phyloP scores from a whole-genome alignment of 2,113 vertebrate genomes.

The Clinocottus analis region DNA sequence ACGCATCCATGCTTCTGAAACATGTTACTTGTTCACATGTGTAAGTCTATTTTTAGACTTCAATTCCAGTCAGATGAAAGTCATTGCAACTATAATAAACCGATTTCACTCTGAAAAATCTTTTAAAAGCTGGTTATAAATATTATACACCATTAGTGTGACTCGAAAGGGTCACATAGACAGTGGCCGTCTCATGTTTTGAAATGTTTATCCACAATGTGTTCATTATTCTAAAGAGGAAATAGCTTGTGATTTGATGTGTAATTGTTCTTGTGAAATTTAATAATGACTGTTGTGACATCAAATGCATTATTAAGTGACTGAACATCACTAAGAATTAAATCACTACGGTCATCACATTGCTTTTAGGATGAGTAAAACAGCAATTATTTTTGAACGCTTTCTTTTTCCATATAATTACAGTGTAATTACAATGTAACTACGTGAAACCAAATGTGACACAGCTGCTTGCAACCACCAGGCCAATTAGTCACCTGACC shows the following conservation, averaged over 20 bases:
- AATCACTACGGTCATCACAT: conserved; percentile 6
- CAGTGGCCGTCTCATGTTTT: not conserved
- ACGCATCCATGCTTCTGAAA: not conserved
- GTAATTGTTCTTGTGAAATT: conserved; percentile 10
- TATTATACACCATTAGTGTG: conserved; percentile 16
- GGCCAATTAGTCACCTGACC: conserved; percentile 56
- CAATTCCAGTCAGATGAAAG: conserved; percentile 42
- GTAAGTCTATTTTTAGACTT: conserved; percentile 58
- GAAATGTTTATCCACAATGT: not conserved
- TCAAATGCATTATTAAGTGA: conserved; percentile 4
- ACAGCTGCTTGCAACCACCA: conserved; percentile 48
- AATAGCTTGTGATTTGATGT: conserved; percentile 12
- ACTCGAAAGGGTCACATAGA: conserved; percentile 15
- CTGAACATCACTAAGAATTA: conserved; percentile 17
- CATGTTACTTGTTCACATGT: conserved; percentile 53
- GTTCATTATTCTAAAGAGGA: conserved; percentile 21
- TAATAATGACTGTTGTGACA: conserved; percentile 2
- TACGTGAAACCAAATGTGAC: conserved; percentile 49
- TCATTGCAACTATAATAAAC: conserved; percentile 44
- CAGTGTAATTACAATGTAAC: conserved; percentile 56
- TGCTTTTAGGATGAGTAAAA: conserved; percentile 4
- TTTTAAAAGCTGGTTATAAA: conserved; percentile 33
- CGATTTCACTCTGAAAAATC: conserved; percentile 33
- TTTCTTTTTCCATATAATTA: conserved; percentile 32
- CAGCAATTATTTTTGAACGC: conserved; percentile 19